Conservation (phyloP, 2,113 vertebrate genomes). For the Ancistrus triradiatus region DNA sequence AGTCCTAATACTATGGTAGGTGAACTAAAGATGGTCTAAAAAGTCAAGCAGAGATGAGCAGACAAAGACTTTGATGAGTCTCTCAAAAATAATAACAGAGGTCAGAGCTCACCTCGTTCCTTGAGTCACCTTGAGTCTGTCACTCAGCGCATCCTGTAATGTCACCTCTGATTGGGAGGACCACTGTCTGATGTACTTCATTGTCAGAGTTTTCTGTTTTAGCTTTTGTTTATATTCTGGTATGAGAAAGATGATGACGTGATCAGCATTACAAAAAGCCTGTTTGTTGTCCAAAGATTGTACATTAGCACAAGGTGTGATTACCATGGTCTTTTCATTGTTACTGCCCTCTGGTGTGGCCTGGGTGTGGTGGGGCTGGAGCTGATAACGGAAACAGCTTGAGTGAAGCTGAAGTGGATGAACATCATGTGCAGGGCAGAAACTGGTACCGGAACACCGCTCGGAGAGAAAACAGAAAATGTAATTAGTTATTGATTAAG, state of each 20-base stretch:
- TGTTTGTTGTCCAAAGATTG: too few relatives aligned
- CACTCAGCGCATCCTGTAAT: background rate
- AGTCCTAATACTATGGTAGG: background rate
- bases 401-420: too few relatives aligned
- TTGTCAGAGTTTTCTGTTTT: background rate
- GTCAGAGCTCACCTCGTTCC: too few relatives aligned
- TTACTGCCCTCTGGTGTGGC: too few relatives aligned
- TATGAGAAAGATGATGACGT: background rate
- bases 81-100: background rate
- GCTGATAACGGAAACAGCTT: too few relatives aligned
- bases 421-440: too few relatives aligned
- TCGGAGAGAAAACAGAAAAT: too few relatives aligned
- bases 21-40: background rate
- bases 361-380: too few relatives aligned
- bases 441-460: too few relatives aligned
- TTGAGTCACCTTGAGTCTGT: background rate
- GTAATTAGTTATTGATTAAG: too few relatives aligned
- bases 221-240: background rate
- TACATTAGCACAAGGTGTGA: too few relatives aligned
- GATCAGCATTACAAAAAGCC: background rate
- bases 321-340: too few relatives aligned
- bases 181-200: background rate
- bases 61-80: constrained; percentile 1
- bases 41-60: background rate
- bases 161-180: background rate